Base-by-base conservation (phyloP, 1,140 invertebrate species). In the Vollenhovia emeryi region DNA sequence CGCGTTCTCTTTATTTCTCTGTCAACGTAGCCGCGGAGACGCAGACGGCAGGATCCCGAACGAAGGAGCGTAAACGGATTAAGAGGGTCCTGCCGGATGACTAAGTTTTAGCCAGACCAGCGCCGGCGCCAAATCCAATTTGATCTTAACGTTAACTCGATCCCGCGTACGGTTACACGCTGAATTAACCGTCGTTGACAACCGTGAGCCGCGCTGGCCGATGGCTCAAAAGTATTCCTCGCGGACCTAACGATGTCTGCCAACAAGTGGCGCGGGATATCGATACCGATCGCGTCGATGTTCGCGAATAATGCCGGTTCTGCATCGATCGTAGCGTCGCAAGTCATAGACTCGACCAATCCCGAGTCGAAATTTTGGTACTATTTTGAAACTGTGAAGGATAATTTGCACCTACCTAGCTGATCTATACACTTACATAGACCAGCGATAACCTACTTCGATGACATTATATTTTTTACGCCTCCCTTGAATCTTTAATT, bases 61-160 rank as follows among this genome's bases (percentile, higher is more conserved):
- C 88, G 80, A 88, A 91, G 90, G 87, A 91, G 48, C 86, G 40
- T 93, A 93, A 93, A 91, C 66, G 92, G 92, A 93, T 93, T 93
- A 93, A 91, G 79, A 92, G 92, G 92, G 92, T 93, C 90, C 87
- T 92, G 89, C 85, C 92, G 92, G 92, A 92, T 93, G 92, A 93
- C 91, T 93, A 92, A 93, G 88, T 92, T 92, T 92, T 88, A 90
- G 91, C 45, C 84, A 87, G 91, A 89, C 89, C 91, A 92, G 91
- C 85, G 79, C 84, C 69, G 86, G 85, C 86, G 76, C 90, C 69
- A 91, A 93, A 93, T 93, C 88, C 92, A 93, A 93, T 93, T 93
- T 93, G 86, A 92, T 93, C 92, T 93, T 92, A 93, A 92, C 89
- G 88, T 92, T 92, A 93, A 93, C 89, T 93, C 91, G 91, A 93